These are phyloP conservation scores for Rhogogaster chlorosoma DNA, from an alignment of 2,888 invertebrate genomes.

Conservation along the genomic window DNA sequence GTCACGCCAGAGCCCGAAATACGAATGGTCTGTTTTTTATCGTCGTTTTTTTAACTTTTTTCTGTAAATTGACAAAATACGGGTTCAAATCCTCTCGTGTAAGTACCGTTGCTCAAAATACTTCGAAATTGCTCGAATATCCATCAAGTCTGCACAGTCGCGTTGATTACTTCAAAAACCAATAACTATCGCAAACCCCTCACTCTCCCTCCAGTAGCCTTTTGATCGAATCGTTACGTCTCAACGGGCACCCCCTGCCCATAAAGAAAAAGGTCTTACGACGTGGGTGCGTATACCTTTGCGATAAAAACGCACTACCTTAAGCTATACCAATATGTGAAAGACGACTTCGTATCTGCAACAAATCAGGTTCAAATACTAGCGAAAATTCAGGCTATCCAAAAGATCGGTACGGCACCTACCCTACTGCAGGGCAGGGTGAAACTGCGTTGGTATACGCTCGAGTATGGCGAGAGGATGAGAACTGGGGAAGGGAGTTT, in stretches of 20 bases:
- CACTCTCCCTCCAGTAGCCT: background rate
- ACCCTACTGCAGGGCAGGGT: background rate
- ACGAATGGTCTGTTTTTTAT: conserved; percentile 63
- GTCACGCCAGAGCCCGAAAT: conserved; percentile 56
- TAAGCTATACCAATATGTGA: background rate
- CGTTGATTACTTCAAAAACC: background rate
- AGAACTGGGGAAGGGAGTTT: conserved; percentile 76
- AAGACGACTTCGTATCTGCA: conserved; percentile 45
- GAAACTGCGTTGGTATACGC: conserved; percentile 51
- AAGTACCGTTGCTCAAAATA: conserved; percentile 51
- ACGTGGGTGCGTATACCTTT: background rate
- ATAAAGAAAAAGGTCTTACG: conserved; percentile 19
- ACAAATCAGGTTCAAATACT: conserved; percentile 68
- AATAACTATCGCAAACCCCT: background rate
- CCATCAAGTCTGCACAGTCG: conserved; percentile 55
- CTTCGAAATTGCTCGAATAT: conserved; percentile 57
- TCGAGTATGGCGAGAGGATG: conserved; percentile 67
- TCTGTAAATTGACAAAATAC: conserved; percentile 70
- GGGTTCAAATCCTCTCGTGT: conserved; percentile 64
- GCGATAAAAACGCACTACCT: conserved; percentile 10
- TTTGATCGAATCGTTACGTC: conserved; percentile 33
- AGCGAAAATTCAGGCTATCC: conserved; percentile 64
- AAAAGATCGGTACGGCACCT: background rate
- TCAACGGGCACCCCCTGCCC: background rate
- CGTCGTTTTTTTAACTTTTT: conserved; percentile 41